A percentile compares a stretch with the other conserved stretches of the same genome.
Conservation (phyloP, 2,888 invertebrate species). For the Pristionchus mayeri region DNA sequence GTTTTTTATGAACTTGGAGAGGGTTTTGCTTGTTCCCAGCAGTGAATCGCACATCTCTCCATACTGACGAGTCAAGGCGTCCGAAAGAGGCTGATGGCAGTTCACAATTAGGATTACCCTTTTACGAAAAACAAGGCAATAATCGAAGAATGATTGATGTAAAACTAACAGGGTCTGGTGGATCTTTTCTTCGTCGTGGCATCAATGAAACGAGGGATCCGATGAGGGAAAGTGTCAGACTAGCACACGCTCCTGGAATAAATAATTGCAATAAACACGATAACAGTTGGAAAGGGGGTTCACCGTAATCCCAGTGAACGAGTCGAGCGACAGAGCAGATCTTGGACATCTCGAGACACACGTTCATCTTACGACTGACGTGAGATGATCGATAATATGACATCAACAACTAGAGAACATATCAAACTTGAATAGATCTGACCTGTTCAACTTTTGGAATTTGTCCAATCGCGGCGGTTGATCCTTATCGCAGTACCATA, state of each 20-base stretch:
- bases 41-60: conserved; percentile 32
- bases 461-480: conserved; percentile 36
- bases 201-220: conserved; percentile 24
- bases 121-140: too few relatives aligned
- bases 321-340: conserved; percentile 22
- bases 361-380: conserved; percentile 13
- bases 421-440: not conserved
- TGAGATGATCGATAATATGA: not conserved
- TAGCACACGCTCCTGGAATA: conserved; percentile 19
- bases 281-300: not conserved
- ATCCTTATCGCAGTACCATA: conserved; percentile 43
- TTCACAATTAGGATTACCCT: too few relatives aligned
- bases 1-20: not conserved
- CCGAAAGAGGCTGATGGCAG: conserved; percentile 39
- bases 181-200: conserved; percentile 32
- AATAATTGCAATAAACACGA: too few relatives aligned
- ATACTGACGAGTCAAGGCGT: not conserved
- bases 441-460: conserved; percentile 46
- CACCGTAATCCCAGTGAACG: conserved; percentile 26
- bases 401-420: not conserved
- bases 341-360: not conserved
- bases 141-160: too few relatives aligned
- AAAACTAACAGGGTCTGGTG: conserved; percentile 33
- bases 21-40: conserved; percentile 1
- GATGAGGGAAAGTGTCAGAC: not conserved